Base-by-base conservation (phyloP, 1,140 invertebrate genomes). In the Neelides sp. region DNA sequence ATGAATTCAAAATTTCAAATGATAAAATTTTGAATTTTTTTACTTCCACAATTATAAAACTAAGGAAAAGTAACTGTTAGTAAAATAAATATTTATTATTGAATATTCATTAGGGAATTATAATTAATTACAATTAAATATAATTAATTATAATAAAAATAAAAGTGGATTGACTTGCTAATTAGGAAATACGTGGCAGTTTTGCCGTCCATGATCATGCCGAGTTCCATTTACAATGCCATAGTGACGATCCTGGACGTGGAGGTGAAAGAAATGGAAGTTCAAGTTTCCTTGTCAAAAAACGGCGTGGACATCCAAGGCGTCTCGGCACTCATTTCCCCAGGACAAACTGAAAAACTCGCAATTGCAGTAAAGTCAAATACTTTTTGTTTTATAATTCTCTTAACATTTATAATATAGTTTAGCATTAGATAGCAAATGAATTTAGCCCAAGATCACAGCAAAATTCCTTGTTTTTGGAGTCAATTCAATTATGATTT, bases 171-270 rank as follows among this genome's bases (percentile, higher is more conserved):
- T n/a, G n/a, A n/a, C n/a, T n/a, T n/a, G n/a, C n/a, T n/a, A n/a
- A n/a, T n/a, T n/a, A 71, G 69, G 37, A 64, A 59, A 8, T 67
- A 68, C 48, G 49, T 69, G 24, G 55, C 68, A 23, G n/a, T 68
- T 28, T 66, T 67, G 5, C 64, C 69, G 2, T 53, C 62, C 13
- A 59, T 62, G 4, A 61, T 70, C n/a, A 59, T 65, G 23, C 69
- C 69, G 4, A 62, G 63, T 12, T 65, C 65, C 17, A 57, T 70
- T 30, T 70, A 68, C 51, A 55, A 61, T 39, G 64, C 66, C 10
- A 55, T 64, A 19, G 64, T 68, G 1, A 60, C 62, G 17, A 54
- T 70, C 19, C 41, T 65, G 8, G 26, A 40, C 24, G 5, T 55
- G 5, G 48, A 52, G 54, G 41, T 61, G 55, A n/a, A 48, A 32